These are phyloP conservation scores for Drosophila seguyi DNA, from an alignment of 1,140 invertebrate species.

Conservation along the genomic window DNA sequence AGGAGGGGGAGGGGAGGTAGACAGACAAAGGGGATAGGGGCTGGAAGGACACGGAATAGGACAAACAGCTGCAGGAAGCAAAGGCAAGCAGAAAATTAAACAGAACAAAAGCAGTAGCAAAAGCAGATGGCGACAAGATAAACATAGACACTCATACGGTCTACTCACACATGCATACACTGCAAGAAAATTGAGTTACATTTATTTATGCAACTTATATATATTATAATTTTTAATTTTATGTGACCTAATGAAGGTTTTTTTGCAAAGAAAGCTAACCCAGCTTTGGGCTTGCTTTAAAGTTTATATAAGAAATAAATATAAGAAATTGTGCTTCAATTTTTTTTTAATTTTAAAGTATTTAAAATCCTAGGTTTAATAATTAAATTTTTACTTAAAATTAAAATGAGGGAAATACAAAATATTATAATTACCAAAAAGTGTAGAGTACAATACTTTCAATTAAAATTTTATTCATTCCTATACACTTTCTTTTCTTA, in stretches of 20 bases:
- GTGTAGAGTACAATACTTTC: too few relatives aligned
- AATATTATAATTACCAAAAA: too few relatives aligned
- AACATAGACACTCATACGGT: constrained; percentile 47
- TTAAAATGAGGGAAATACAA: too few relatives aligned
- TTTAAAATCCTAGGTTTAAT: too few relatives aligned
- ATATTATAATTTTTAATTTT: background rate
- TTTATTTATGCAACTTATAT: too few relatives aligned
- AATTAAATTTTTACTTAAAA: too few relatives aligned
- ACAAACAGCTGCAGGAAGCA: constrained; percentile 72
- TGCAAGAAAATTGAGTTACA: background rate
- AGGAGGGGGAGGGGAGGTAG: background rate
- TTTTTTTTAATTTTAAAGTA: too few relatives aligned
- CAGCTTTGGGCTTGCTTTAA: too few relatives aligned
- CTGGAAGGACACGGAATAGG: constrained; percentile 11
- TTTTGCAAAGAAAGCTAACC: too few relatives aligned
- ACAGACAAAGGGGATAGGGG: background rate
- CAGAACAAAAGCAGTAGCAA: constrained; percentile 72
- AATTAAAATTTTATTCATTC: background rate
- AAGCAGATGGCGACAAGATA: constrained; percentile 70
- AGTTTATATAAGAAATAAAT: too few relatives aligned
- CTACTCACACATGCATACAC: constrained; percentile 22
- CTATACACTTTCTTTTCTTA: background rate
- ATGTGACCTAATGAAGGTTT: too few relatives aligned
- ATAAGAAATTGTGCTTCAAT: too few relatives aligned
- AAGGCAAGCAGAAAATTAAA: constrained; percentile 75